A percentile compares a stretch with the other conserved stretches of the same genome.
phyloP scores from a whole-genome alignment of 2,113 vertebrate species.

The Solea senegalensis region DNA sequence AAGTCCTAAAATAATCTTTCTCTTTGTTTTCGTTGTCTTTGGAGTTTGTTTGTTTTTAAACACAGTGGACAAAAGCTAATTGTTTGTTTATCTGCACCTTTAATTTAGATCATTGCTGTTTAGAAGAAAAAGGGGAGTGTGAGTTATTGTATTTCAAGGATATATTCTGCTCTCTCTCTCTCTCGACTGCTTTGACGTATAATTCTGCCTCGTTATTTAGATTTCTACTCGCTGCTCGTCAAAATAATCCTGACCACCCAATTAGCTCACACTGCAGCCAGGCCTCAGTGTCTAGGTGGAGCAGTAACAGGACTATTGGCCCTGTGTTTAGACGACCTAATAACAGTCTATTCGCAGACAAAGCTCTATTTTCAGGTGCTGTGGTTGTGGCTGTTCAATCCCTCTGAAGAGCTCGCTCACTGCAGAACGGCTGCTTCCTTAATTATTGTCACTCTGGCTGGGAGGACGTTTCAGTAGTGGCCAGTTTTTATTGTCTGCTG shows the following conservation, averaged over 20 bases:
- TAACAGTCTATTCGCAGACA: conserved; percentile 68
- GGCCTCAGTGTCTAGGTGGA: conserved; percentile 36
- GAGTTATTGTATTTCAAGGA: conserved; percentile 21
- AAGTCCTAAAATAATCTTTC: conserved; percentile 27
- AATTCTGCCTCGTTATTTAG: conserved; percentile 34
- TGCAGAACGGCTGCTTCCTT: conserved; percentile 31
- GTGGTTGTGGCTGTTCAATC: conserved; percentile 51
- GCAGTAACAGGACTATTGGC: conserved; percentile 30
- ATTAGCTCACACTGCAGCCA: conserved; percentile 23
- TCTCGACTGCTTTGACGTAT: not conserved
- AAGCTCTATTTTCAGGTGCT: conserved; percentile 70
- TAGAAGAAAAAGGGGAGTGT: not conserved
- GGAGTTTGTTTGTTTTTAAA: not conserved
- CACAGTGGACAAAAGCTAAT: not conserved
- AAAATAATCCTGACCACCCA: conserved; percentile 64
- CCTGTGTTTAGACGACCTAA: conserved; percentile 62
- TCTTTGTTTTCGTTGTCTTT: not conserved
- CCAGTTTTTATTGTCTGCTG: conserved; percentile 72
- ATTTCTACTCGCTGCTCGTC: conserved; percentile 46
- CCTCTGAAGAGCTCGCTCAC: conserved; percentile 30
- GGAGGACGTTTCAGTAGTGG: conserved; percentile 54
- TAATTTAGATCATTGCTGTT: conserved; percentile 18
- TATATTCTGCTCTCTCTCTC: not conserved
- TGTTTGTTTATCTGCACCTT: conserved; percentile 2
- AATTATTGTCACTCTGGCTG: conserved; percentile 56